Conservation (phyloP, 2,797 vertebrate species). For the Hippopotamyrus pictus region DNA sequence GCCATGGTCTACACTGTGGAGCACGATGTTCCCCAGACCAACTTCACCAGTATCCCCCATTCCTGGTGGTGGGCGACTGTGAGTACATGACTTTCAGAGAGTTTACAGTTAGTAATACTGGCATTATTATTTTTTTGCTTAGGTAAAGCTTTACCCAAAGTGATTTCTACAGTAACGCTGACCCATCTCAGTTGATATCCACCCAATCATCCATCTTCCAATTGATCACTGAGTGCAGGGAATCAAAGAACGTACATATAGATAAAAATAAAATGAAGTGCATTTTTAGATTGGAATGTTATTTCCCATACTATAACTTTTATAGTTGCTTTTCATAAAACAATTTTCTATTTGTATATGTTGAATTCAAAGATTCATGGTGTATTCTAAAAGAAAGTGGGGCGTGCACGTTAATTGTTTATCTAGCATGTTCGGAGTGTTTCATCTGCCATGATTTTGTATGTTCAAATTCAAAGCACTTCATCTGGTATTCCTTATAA, state of each 20-base stretch:
- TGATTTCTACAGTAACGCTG: too few species aligned
- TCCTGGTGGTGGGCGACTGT: constrained; percentile 76
- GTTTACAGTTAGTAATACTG: background rate
- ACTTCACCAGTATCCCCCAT: constrained; percentile 68
- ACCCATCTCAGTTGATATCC: background rate
- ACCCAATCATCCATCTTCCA: background rate
- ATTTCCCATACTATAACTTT: background rate
- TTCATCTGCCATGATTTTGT: background rate
- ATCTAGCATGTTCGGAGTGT: background rate
- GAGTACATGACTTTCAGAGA: constrained; percentile 37
- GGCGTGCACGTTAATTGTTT: background rate
- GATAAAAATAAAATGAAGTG: background rate
- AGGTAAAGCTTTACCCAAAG: background rate
- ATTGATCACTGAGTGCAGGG: background rate
- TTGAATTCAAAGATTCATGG: background rate
- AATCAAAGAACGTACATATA: background rate
- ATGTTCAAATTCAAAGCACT: background rate
- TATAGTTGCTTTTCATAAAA: background rate
- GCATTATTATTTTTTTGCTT: background rate
- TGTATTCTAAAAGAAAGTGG: background rate
- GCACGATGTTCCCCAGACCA: constrained; percentile 64
- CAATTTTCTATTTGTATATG: background rate
- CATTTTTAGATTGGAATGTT: background rate
- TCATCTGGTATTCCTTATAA: background rate
- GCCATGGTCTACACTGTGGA: constrained; percentile 71